Evolutionary conservation across 1,140 invertebrate genomes (phyloP), one percentile per base, ranked within the genome.

Genomic region (Elysia chlorotica): DNA sequence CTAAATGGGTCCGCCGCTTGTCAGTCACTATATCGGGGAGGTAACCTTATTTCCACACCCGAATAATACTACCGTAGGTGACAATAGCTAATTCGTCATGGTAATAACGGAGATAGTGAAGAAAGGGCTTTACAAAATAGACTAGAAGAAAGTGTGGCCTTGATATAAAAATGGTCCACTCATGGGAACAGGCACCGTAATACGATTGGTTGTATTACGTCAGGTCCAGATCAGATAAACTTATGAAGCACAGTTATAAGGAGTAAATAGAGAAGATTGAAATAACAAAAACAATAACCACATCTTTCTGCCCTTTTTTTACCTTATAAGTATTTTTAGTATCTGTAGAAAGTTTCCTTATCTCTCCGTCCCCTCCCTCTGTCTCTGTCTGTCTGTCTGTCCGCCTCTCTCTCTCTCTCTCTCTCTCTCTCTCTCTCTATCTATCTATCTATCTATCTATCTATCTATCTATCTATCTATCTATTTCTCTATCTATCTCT

Each of bases 391-490:
- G 10, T 17, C 21, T 23, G 14, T 38, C 17, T 38, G 25, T 38
- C 56, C 62, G 28, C 19, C 69, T 23, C 3, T 48, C 59, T 28
- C 36, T 71, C 36, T 62, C 21, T 71, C 23, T 62, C 2, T 33
- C 33, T 33, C 14, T 30, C 31, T 36, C 31, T 37, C 54, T n/a
- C 37, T 19, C 33, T 36, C 28, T 61, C 57, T 38, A 25, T 61
- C 30, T 37, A n/a, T 61, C 35, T 59, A 35, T 28, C 68, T 57
- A 25, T 35, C 54, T 37, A 33, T 35, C 68, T 37, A 21, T 59
- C 57, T 61, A 17, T 61, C 68, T 61, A 21, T 61, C 30, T 57
- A 56, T 6, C 57, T 36, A 21, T 65, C 59, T n/a, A 33, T 53
- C 65, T 28, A 4, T 68, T 48, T 53, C 5, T 53, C 23, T 53